These are phyloP conservation scores for Leucania comma DNA, from an alignment of 2,888 invertebrate species.

Conservation along the genomic window DNA sequence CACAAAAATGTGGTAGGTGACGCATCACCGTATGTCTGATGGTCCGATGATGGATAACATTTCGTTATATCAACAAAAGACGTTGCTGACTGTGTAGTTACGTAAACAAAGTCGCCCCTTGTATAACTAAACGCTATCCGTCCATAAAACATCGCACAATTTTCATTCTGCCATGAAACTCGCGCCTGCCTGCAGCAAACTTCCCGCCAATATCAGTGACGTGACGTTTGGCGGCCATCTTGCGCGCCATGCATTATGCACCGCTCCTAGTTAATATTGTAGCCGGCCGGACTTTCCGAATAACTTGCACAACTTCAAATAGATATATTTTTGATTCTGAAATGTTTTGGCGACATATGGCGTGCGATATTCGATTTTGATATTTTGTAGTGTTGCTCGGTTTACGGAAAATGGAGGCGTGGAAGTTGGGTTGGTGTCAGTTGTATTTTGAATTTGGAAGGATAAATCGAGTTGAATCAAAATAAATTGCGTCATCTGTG, in stretches of 20 bases:
- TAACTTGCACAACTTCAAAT: conserved; percentile 58
- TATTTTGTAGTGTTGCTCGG: conserved; percentile 20
- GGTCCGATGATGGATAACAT: too few relatives aligned
- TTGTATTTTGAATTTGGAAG: too few relatives aligned
- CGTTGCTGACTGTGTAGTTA: too few relatives aligned
- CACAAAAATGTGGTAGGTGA: too few relatives aligned
- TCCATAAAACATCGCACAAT: conserved; percentile 32
- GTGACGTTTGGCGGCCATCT: conserved; percentile 69
- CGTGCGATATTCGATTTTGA: conserved; percentile 37
- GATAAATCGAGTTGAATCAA: not conserved
- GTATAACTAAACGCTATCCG: not conserved
- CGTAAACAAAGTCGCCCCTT: too few relatives aligned
- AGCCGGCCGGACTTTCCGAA: conserved; percentile 57
- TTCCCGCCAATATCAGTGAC: conserved; percentile 57
- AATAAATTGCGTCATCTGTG: not conserved
- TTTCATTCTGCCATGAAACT: conserved; percentile 35
- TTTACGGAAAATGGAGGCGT: not conserved
- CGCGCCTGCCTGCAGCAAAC: conserved; percentile 49
- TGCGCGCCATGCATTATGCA: conserved; percentile 77
- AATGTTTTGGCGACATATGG: conserved; percentile 45
- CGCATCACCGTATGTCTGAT: too few relatives aligned
- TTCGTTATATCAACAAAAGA: too few relatives aligned
- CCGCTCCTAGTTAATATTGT: conserved; percentile 71
- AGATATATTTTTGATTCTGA: conserved; percentile 55
- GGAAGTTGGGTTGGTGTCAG: not conserved